These are phyloP conservation scores for Pocillopora grandis DNA, from an alignment of 92 coral and sea anemone species.

Conservation along the genomic window DNA sequence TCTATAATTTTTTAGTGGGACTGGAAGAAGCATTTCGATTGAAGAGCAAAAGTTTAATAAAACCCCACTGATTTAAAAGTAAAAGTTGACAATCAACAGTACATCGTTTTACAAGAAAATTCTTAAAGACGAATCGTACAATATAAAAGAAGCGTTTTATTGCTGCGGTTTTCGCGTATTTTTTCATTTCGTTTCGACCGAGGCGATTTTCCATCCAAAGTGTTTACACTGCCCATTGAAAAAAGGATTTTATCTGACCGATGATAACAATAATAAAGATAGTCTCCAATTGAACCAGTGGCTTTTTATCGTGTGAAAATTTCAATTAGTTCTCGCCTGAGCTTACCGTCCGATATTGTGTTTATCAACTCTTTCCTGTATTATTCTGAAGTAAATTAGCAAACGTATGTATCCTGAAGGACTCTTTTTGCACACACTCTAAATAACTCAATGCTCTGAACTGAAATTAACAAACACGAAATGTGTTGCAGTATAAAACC, in stretches of 20 bases:
- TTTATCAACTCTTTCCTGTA: neutral
- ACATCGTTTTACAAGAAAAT: neutral
- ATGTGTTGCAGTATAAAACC: no score
- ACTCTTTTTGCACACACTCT: neutral
- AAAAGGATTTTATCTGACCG: neutral
- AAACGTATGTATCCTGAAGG: neutral
- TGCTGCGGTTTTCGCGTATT: neutral
- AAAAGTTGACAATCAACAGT: neutral
- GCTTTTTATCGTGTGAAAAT: neutral
- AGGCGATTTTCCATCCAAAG: neutral
- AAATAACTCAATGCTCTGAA: neutral
- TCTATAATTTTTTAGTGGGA: neutral
- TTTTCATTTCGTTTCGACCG: slow-evolving; percentile 2
- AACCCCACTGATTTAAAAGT: neutral
- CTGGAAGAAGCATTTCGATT: neutral
- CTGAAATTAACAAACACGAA: neutral
- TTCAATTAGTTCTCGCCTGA: neutral
- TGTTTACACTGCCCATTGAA: neutral
- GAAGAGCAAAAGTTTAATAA: neutral
- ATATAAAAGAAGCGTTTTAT: neutral
- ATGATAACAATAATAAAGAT: neutral
- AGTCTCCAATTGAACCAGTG: neutral
- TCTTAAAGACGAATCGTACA: neutral
- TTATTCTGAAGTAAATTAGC: neutral
- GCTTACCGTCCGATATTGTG: neutral